Percentiles rank a stretch among this genome's conserved stretches.
Evolutionary conservation across 2,797 vertebrate genomes (phyloP).

Genomic region (Gymnocypris eckloni): DNA sequence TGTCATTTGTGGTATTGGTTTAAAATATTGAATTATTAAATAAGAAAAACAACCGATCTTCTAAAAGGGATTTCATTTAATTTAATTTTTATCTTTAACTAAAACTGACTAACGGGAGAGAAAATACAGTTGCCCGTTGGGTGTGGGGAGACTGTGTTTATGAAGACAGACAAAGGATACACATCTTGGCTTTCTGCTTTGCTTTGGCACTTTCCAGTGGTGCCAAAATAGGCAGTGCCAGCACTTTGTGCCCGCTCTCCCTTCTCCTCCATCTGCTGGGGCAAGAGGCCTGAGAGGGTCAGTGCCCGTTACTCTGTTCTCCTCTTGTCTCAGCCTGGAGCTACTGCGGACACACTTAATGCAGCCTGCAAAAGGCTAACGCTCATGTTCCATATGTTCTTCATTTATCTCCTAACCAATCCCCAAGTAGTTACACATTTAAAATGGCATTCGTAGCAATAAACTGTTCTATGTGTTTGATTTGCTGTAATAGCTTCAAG

Average conservation of each 20-base stretch:
- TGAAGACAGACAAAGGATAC: slow-evolving; percentile 65
- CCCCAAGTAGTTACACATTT: slow-evolving; percentile 16
- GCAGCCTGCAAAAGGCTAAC: slow-evolving; percentile 31
- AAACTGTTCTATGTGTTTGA: slow-evolving; percentile 25
- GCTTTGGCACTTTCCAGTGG: slow-evolving; percentile 63
- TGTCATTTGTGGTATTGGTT: not conserved
- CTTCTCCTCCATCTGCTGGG: slow-evolving; percentile 65
- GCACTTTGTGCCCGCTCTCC: slow-evolving; percentile 54
- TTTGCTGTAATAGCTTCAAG: slow-evolving; percentile 30
- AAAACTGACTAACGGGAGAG: slow-evolving; percentile 40
- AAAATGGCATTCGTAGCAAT: slow-evolving; percentile 15
- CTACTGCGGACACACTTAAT: slow-evolving; percentile 43
- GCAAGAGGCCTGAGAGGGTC: slow-evolving; percentile 62
- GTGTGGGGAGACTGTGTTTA: slow-evolving; percentile 53
- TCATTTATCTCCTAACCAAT: slow-evolving; percentile 40
- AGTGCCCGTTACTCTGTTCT: slow-evolving; percentile 54
- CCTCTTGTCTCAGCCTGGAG: slow-evolving; percentile 50
- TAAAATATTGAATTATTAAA: not conserved
- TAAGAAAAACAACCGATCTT: not conserved
- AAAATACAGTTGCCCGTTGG: slow-evolving; percentile 55
- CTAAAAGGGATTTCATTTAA: not conserved
- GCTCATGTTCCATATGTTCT: slow-evolving; percentile 43
- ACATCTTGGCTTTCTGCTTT: slow-evolving; percentile 64
- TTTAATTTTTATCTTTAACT: slow-evolving; percentile 26
- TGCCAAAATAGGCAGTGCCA: slow-evolving; percentile 59